Evolutionary conservation across 2,888 invertebrate genomes (phyloP).

Genomic region (Tetheella fluctuosa): DNA sequence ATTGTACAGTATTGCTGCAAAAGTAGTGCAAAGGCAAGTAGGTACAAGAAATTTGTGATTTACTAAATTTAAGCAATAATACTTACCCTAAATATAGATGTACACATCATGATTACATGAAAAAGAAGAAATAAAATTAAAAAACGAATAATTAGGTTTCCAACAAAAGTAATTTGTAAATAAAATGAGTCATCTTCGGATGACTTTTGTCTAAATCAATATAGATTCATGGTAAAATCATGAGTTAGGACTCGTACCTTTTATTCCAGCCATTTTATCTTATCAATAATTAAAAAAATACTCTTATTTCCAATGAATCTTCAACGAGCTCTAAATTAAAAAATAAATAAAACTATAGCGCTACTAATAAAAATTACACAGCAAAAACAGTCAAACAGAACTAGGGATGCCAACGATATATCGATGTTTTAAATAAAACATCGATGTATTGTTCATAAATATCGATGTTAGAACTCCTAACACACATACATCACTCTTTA

Average conservation of each 20-base stretch:
- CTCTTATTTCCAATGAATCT: background rate
- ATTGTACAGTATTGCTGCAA: background rate
- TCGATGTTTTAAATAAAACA: too few species aligned
- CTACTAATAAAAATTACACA: too few species aligned
- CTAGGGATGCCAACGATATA: too few species aligned
- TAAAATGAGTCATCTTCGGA: slow-evolving; percentile 66
- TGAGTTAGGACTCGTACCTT: slow-evolving; percentile 58
- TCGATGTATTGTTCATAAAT: too few species aligned
- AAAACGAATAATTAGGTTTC: slow-evolving; percentile 34
- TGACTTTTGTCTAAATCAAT: slow-evolving; percentile 32
- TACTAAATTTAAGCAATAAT: slow-evolving; percentile 4
- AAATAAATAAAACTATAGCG: too few species aligned
- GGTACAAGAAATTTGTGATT: slow-evolving; percentile 11
- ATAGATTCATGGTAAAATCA: slow-evolving; percentile 13
- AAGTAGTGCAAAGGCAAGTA: background rate
- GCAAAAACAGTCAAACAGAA: too few species aligned
- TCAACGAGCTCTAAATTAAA: background rate
- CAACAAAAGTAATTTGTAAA: slow-evolving; percentile 54
- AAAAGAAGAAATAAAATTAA: slow-evolving; percentile 49
- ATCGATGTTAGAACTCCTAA: too few species aligned
- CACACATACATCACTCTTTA: too few species aligned
- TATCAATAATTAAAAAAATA: slow-evolving; percentile 8
- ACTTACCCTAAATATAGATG: slow-evolving; percentile 13
- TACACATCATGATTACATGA: slow-evolving; percentile 49
- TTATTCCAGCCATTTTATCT: slow-evolving; percentile 76